Evolutionary conservation across 2,113 vertebrate genomes (phyloP).

Genomic region (Dermatemys mawii): DNA sequence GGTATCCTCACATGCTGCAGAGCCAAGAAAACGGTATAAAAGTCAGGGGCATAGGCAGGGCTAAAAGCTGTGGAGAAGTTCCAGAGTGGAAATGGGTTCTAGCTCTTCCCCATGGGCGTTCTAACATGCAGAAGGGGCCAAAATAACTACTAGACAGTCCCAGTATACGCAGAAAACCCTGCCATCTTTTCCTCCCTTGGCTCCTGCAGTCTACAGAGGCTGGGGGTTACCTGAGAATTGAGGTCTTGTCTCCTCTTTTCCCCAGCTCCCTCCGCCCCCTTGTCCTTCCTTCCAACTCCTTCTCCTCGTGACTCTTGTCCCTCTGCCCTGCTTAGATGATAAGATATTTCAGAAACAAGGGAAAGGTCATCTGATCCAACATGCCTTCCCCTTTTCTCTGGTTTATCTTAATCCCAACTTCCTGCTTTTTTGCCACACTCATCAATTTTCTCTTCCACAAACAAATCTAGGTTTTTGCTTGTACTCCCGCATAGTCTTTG

Average conservation of each 20-base stretch:
- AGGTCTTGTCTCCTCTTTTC: background rate
- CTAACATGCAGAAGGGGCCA: background rate
- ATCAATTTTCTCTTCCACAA: background rate
- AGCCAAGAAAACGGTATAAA: background rate
- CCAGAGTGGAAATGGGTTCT: background rate
- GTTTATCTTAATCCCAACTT: constrained; percentile 19
- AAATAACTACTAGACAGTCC: background rate
- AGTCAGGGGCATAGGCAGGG: background rate
- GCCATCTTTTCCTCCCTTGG: background rate
- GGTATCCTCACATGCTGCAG: background rate
- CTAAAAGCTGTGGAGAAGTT: background rate
- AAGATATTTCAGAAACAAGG: background rate
- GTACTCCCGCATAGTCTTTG: background rate
- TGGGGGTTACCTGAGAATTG: background rate
- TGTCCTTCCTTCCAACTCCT: background rate
- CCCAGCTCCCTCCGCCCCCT: background rate
- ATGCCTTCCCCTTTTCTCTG: background rate
- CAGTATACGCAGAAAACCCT: background rate
- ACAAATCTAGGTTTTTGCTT: constrained; percentile 23
- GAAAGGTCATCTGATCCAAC: background rate
- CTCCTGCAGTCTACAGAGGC: background rate
- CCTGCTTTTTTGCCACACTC: background rate
- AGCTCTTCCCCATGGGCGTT: background rate
- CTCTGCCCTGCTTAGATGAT: background rate
- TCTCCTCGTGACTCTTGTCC: background rate